A percentile compares a stretch with the other conserved stretches of the same genome.
phyloP scores from a whole-genome alignment of 30 jellyfish, hydroid and myxozoan genomes.

The Calvadosia cruxmelitensis region DNA sequence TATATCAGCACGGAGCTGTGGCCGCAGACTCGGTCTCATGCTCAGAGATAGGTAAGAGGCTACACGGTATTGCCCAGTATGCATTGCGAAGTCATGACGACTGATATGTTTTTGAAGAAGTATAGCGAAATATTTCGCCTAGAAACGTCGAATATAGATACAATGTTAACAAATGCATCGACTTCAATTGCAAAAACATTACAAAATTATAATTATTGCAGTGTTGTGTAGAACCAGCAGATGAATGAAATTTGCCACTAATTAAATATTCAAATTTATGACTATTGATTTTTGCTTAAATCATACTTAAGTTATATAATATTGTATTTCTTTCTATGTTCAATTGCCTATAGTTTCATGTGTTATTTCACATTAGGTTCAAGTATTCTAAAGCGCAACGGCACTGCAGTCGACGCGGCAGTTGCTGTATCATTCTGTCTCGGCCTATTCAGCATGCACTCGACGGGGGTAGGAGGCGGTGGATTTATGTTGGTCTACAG shows the following conservation, averaged over 20 bases:
- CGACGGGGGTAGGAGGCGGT: constrained; percentile 99
- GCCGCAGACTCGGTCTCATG: constrained; percentile 96
- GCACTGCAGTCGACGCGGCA: constrained; percentile 99
- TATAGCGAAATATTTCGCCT: neutral
- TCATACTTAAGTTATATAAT: too few relatives aligned
- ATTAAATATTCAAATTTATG: too few relatives aligned
- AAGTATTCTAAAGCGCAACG: constrained; percentile 61
- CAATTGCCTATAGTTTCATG: too few relatives aligned
- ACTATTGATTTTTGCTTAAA: too few relatives aligned
- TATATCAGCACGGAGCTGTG: constrained; percentile 82
- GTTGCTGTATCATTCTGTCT: constrained; percentile 82
- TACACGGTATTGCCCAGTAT: neutral
- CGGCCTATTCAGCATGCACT: constrained; percentile 93
- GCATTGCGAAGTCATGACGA: neutral
- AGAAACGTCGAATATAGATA: too few relatives aligned
- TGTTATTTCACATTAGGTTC: constrained; percentile 54
- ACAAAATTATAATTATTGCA: too few relatives aligned
- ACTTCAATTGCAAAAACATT: too few relatives aligned
- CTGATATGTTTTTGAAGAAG: neutral
- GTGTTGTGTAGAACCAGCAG: too few relatives aligned
- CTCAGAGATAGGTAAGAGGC: constrained; percentile 81
- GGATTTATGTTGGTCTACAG: constrained; percentile 93
- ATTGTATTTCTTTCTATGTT: too few relatives aligned
- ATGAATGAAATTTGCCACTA: too few relatives aligned
- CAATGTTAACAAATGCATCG: too few relatives aligned